phyloP scores from a whole-genome alignment of 2,113 vertebrate species.

The Bos javanicus region DNA sequence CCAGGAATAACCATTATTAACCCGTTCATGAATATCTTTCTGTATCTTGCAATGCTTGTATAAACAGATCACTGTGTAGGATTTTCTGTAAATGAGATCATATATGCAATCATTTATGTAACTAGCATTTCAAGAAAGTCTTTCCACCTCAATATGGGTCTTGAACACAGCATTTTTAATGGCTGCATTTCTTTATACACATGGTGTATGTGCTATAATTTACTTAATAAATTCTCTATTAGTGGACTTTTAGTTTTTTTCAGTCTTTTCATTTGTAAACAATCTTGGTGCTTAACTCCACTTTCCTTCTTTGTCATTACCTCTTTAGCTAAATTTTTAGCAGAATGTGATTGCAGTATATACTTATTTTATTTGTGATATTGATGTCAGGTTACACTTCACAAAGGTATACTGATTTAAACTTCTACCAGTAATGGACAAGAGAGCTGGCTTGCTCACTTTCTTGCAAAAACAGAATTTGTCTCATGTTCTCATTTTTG shows the following conservation, averaged over 20 bases:
- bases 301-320: constrained; percentile 7
- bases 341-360: not conserved
- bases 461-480: not conserved
- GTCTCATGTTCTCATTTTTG: not conserved
- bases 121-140: not conserved
- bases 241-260: not conserved
- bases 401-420: not conserved
- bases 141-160: not conserved
- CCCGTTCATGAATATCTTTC: not conserved
- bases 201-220: not conserved
- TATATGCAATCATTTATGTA: not conserved
- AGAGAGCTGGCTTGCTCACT: not conserved
- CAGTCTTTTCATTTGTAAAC: not conserved
- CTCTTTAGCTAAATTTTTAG: not conserved
- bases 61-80: not conserved
- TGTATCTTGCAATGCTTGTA: not conserved
- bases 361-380: not conserved
- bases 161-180: constrained; percentile 6
- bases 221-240: not conserved
- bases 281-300: not conserved
- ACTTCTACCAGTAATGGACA: not conserved
- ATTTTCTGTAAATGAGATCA: not conserved
- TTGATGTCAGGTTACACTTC: not conserved
- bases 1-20: not conserved
- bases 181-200: not conserved